Evolutionary conservation across 2,888 invertebrate genomes (phyloP).

Genomic region (Oligia strigilis): DNA sequence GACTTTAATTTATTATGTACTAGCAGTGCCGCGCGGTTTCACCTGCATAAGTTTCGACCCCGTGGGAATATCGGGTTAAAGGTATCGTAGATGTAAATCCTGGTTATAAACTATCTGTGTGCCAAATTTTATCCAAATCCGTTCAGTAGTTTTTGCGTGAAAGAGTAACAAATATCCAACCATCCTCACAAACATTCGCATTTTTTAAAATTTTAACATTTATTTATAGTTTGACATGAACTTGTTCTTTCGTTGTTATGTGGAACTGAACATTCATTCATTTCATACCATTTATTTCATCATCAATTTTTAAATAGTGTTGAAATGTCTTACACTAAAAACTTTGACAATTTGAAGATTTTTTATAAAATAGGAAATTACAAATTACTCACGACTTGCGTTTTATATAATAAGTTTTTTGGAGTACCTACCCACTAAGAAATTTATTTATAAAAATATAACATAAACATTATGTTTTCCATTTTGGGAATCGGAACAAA

Average conservation of each 20-base stretch:
- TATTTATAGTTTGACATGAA: slow-evolving; percentile 1
- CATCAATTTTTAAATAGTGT: neutral
- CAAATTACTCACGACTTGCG: neutral
- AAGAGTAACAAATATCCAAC: too few species aligned
- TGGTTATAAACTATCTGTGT: too few species aligned
- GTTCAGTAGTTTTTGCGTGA: too few species aligned
- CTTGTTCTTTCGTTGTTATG: slow-evolving; percentile 24
- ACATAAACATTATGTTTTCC: neutral
- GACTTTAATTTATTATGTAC: neutral
- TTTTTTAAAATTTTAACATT: too few species aligned
- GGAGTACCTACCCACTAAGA: neutral
- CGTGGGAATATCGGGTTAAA: too few species aligned
- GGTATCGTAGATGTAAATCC: too few species aligned
- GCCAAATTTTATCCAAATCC: too few species aligned
- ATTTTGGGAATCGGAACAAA: neutral
- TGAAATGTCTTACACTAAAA: neutral
- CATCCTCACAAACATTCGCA: too few species aligned
- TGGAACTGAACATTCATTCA: slow-evolving; percentile 1
- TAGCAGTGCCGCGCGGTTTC: too few species aligned
- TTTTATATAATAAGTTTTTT: neutral
- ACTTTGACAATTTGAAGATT: neutral
- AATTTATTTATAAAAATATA: neutral
- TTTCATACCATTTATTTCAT: neutral
- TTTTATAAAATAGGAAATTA: neutral
- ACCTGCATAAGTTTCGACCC: too few species aligned